Evolutionary conservation across 2,113 vertebrate species (phyloP).

Genomic region (Chlorodrepanis virens): DNA sequence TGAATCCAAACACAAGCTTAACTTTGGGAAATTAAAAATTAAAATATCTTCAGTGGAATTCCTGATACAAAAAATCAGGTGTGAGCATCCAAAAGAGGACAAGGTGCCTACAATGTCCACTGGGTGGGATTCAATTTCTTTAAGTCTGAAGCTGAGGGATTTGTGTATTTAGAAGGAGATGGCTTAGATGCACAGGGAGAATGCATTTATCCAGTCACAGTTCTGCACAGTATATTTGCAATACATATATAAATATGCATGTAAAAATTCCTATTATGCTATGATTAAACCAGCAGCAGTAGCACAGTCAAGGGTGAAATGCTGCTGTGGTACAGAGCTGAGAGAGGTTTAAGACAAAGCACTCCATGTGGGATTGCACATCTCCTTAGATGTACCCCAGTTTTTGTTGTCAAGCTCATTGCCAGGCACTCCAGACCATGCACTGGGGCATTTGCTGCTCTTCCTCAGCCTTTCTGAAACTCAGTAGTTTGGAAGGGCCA

Average conservation of each 20-base stretch:
- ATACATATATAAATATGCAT: background rate
- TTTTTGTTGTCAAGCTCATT: background rate
- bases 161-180: background rate
- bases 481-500: background rate
- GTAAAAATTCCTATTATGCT: background rate
- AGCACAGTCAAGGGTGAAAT: background rate
- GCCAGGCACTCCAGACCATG: background rate
- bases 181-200: background rate
- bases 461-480: background rate
- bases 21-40: background rate
- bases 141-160: background rate
- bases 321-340: background rate
- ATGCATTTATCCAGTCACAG: background rate
- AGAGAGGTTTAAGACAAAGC: background rate
- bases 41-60: background rate
- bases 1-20: background rate
- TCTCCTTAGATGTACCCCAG: background rate
- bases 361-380: background rate
- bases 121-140: background rate
- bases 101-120: background rate
- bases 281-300: background rate
- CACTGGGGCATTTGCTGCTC: background rate
- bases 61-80: background rate
- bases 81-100: background rate
- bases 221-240: background rate